These are phyloP conservation scores for Sclerodermus sp. DNA, from an alignment of 2,888 invertebrate species.

Conservation along the genomic window DNA sequence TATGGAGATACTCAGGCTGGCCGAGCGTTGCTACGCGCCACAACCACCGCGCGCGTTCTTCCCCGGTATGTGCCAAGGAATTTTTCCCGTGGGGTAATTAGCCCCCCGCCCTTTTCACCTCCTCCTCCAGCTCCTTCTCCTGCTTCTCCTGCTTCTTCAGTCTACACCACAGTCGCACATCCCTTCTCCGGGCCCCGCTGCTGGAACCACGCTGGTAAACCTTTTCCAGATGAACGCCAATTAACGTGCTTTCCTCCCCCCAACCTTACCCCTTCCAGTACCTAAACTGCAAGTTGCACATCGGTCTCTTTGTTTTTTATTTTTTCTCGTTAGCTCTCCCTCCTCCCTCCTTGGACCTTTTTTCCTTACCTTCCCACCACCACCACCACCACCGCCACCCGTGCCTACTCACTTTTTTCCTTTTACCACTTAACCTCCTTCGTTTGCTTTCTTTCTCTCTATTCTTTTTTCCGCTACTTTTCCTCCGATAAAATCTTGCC, in stretches of 20 bases:
- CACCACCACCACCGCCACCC: no score
- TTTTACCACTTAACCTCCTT: neutral
- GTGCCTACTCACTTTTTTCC: no score
- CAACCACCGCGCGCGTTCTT: slow-evolving; percentile 11
- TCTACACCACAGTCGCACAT: slow-evolving; percentile 6
- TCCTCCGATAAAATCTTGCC: neutral
- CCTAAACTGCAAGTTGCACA: slow-evolving; percentile 19
- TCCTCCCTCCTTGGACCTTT: slow-evolving; percentile 12
- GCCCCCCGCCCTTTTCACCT: slow-evolving; percentile 8
- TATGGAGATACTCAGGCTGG: slow-evolving; percentile 26
- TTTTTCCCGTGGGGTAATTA: slow-evolving; percentile 37
- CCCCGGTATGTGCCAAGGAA: slow-evolving; percentile 20
- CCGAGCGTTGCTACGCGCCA: slow-evolving; percentile 6
- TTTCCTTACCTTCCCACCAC: slow-evolving; percentile 14
- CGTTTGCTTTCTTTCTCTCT: neutral
- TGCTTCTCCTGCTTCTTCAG: slow-evolving; percentile 11
- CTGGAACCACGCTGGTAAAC: slow-evolving; percentile 24
- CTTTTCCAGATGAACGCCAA: slow-evolving; percentile 33
- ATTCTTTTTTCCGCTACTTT: neutral
- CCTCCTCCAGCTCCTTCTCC: neutral
- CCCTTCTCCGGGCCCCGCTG: neutral
- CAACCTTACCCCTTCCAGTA: slow-evolving; percentile 4
- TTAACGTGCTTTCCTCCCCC: slow-evolving; percentile 24
- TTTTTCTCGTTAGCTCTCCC: neutral
- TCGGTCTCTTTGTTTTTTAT: slow-evolving; percentile 2